A percentile compares a stretch with the other conserved stretches of the same genome.
Evolutionary conservation across 2,113 vertebrate species (phyloP).

Genomic region (Brachyistius frenatus): DNA sequence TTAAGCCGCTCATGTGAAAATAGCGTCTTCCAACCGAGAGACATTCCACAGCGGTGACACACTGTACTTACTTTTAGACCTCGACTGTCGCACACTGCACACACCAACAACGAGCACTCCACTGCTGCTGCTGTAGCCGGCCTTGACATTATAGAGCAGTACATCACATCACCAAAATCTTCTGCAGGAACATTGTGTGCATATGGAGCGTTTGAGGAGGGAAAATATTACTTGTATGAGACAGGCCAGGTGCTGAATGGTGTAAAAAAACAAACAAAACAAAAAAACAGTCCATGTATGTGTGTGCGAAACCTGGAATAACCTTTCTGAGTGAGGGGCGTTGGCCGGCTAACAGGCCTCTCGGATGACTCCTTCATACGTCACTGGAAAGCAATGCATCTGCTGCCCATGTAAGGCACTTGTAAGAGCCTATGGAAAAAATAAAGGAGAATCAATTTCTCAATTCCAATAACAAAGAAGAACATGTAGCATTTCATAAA

Average conservation of each 20-base stretch:
- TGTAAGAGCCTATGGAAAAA: not conserved
- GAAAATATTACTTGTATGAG: not conserved
- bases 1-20: not conserved
- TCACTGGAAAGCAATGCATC: slow-evolving; percentile 25
- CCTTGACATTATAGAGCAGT: no score
- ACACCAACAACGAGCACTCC: no score
- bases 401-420: not conserved
- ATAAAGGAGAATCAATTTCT: not conserved
- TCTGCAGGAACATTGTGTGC: not conserved
- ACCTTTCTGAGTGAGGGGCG: slow-evolving; percentile 26
- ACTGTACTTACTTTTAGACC: not conserved
- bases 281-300: slow-evolving; percentile 26
- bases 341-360: slow-evolving; percentile 15
- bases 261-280: slow-evolving; percentile 18
- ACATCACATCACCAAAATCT: not conserved
- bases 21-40: not conserved
- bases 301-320: slow-evolving; percentile 34
- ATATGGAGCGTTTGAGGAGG: not conserved
- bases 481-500: slow-evolving; percentile 8
- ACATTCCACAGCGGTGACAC: slow-evolving; percentile 31
- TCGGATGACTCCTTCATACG: slow-evolving; percentile 28
- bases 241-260: not conserved
- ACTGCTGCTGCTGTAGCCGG: no score
- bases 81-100: slow-evolving; percentile 9
- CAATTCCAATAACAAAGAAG: not conserved